Evolutionary conservation across 2,797 vertebrate genomes (phyloP).

Genomic region (Poecile montanus): DNA sequence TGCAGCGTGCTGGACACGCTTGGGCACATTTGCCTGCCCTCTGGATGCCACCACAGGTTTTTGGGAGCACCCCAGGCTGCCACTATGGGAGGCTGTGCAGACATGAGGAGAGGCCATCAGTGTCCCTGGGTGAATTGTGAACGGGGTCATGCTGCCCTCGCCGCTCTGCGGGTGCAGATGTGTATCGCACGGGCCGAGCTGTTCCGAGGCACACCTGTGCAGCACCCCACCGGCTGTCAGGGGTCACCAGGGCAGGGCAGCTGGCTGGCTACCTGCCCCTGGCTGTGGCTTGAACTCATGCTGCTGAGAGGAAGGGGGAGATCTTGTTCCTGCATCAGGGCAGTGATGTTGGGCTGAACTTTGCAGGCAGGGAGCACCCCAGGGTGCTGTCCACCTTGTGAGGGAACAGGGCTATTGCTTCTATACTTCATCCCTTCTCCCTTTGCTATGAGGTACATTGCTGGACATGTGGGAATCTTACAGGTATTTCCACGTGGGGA

Average conservation of each 20-base stretch:
- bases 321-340: neutral
- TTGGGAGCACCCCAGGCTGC: neutral
- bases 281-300: neutral
- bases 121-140: neutral
- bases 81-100: neutral
- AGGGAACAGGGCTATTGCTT: neutral
- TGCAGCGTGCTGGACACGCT: neutral
- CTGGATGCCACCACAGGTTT: neutral
- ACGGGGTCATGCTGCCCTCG: rapidly evolving
- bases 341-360: neutral
- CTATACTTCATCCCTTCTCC: neutral
- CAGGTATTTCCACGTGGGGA: neutral
- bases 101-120: neutral
- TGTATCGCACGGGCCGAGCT: rapidly evolving
- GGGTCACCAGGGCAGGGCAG: neutral
- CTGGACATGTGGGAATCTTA: neutral
- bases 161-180: rapidly evolving
- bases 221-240: neutral
- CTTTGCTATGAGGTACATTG: rapidly evolving
- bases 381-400: rapidly evolving
- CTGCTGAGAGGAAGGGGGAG: neutral
- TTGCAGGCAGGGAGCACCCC: neutral
- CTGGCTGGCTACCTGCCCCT: neutral
- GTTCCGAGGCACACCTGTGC: neutral
- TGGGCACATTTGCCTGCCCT: neutral